Percentiles rank a stretch among this genome's conserved stretches.
These are phyloP conservation scores for Alviniconcha marisindica DNA, from an alignment of 1,140 invertebrate genomes.

Conservation along the genomic window DNA sequence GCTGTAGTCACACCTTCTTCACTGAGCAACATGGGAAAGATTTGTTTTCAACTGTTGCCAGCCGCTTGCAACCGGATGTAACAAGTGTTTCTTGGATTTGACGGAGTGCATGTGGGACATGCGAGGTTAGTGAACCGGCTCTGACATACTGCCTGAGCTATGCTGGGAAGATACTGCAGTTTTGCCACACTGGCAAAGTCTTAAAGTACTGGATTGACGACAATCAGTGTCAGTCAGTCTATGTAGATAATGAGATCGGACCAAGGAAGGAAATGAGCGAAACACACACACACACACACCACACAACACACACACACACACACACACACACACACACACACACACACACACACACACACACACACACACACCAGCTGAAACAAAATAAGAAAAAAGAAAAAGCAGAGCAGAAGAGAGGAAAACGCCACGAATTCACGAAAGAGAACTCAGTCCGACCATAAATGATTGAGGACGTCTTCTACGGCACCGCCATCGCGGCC, in stretches of 20 bases:
- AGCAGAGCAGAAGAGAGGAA: not conserved
- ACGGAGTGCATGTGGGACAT: not conserved
- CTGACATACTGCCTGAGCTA: too few relatives aligned
- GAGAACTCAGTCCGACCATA: not conserved
- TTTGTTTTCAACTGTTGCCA: too few relatives aligned
- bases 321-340: not conserved
- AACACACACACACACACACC: slow-evolving; percentile 16
- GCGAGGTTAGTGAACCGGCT: not conserved
- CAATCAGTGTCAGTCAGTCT: not conserved
- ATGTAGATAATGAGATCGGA: not conserved
- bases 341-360: not conserved
- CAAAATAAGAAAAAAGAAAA: not conserved
- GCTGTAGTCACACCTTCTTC: too few relatives aligned
- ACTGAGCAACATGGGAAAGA: too few relatives aligned
- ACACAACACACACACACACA: not conserved
- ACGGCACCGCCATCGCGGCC: not conserved
- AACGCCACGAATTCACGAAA: not conserved
- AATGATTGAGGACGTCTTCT: slow-evolving; percentile 26
- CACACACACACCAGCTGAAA: not conserved
- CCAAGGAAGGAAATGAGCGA: not conserved
- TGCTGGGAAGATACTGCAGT: too few relatives aligned
- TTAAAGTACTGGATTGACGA: not conserved
- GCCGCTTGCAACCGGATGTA: too few relatives aligned
- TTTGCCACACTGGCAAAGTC: not conserved
- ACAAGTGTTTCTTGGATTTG: not conserved